Evolutionary conservation across 2,113 vertebrate genomes (phyloP).

Genomic region (Hemicordylus capensis): DNA sequence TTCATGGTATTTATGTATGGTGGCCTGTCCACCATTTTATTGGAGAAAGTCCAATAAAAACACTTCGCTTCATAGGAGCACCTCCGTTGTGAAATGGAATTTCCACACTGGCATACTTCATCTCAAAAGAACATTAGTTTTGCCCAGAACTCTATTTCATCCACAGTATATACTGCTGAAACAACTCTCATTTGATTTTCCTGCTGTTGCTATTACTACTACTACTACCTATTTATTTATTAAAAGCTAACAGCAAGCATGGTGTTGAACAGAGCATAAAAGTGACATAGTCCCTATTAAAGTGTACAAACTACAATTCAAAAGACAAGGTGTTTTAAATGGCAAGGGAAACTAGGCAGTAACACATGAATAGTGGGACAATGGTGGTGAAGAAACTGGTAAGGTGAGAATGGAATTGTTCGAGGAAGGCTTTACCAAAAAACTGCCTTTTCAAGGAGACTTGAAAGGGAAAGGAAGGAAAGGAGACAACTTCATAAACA

Average conservation of each 20-base stretch:
- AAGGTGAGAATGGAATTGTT: not conserved
- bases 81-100: not conserved
- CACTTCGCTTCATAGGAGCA: not conserved
- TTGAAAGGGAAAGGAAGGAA: not conserved
- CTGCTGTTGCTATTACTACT: not conserved
- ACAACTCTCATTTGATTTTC: not conserved
- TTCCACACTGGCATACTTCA: not conserved
- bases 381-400: not conserved
- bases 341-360: not conserved
- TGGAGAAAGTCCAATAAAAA: not conserved
- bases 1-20: slow-evolving; percentile 12
- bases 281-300: not conserved
- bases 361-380: not conserved
- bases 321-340: not conserved
- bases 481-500: not conserved
- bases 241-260: not conserved
- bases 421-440: not conserved
- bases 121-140: not conserved
- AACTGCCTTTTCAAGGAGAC: not conserved
- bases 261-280: not conserved
- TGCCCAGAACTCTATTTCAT: not conserved
- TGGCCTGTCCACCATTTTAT: not conserved
- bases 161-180: not conserved
- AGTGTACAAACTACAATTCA: not conserved
- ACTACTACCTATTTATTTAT: not conserved